phyloP scores from a whole-genome alignment of 2,113 vertebrate genomes.

The Motacilla tschutschensis region DNA sequence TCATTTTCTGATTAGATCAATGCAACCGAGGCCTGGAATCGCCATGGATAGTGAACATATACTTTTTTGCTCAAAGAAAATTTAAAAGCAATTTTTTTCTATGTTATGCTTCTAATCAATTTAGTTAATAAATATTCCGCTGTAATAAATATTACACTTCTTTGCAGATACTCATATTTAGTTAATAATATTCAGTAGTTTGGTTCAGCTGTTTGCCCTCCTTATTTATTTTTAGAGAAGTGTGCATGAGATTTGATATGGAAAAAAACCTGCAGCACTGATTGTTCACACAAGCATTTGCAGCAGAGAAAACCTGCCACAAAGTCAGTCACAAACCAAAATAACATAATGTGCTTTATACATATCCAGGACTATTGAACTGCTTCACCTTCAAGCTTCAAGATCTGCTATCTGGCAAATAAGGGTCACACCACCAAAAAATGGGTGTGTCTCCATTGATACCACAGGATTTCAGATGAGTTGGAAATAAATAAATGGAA shows the following conservation, averaged over 20 bases:
- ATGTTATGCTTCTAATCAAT: neutral
- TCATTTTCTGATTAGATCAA: neutral
- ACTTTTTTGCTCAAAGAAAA: neutral
- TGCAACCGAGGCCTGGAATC: neutral
- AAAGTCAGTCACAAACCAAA: neutral
- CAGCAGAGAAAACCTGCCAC: neutral
- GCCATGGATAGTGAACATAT: neutral
- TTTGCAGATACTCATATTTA: neutral
- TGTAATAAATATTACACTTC: neutral
- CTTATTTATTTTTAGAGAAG: neutral
- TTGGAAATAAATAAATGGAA: neutral
- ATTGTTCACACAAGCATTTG: neutral
- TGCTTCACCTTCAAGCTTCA: neutral
- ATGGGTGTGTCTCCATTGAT: neutral
- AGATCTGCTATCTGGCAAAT: neutral
- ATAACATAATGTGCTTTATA: neutral
- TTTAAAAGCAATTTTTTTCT: neutral
- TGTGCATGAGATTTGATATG: neutral
- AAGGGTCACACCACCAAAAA: neutral
- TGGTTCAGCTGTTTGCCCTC: neutral
- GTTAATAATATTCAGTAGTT: neutral
- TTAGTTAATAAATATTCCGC: neutral
- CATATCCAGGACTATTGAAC: neutral
- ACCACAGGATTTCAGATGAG: neutral
- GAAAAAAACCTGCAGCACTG: neutral